Evolutionary conservation across 2,888 invertebrate species (phyloP).

Genomic region (Homarus gammarus): DNA sequence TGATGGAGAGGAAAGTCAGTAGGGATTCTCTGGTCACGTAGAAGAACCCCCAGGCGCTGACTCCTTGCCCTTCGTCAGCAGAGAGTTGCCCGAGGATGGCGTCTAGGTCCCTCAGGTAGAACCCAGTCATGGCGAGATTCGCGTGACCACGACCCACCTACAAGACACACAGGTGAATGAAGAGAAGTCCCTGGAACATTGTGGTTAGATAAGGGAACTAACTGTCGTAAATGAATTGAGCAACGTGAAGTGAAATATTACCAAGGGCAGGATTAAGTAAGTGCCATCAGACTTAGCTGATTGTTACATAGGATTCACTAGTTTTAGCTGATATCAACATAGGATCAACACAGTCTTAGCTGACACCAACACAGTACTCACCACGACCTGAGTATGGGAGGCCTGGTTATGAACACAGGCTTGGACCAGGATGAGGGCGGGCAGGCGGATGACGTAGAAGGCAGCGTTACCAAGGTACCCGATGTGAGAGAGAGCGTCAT

Average conservation of each 20-base stretch:
- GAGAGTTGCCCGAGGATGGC: not conserved
- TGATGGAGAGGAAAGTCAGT: not conserved
- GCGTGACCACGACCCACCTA: not conserved
- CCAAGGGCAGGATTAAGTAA: too few relatives aligned
- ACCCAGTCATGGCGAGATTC: not conserved
- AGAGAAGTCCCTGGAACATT: too few relatives aligned
- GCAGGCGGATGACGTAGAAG: not conserved
- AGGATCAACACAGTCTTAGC: too few relatives aligned
- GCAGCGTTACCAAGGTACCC: constrained; percentile 13
- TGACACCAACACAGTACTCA: not conserved
- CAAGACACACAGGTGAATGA: not conserved
- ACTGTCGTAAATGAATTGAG: too few relatives aligned
- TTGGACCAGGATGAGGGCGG: not conserved
- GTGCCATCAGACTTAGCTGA: too few relatives aligned
- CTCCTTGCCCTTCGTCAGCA: not conserved
- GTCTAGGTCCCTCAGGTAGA: not conserved
- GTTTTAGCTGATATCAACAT: too few relatives aligned
- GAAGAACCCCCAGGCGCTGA: constrained; percentile 8
- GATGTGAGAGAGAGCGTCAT: not conserved
- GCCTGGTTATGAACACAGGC: constrained; percentile 15
- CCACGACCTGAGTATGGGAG: not conserved
- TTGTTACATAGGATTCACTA: too few relatives aligned
- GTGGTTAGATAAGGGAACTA: too few relatives aligned
- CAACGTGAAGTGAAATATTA: too few relatives aligned
- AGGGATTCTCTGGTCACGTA: not conserved